Base-by-base conservation (phyloP, 2,888 invertebrate genomes). In the Amphipoea lucens region DNA sequence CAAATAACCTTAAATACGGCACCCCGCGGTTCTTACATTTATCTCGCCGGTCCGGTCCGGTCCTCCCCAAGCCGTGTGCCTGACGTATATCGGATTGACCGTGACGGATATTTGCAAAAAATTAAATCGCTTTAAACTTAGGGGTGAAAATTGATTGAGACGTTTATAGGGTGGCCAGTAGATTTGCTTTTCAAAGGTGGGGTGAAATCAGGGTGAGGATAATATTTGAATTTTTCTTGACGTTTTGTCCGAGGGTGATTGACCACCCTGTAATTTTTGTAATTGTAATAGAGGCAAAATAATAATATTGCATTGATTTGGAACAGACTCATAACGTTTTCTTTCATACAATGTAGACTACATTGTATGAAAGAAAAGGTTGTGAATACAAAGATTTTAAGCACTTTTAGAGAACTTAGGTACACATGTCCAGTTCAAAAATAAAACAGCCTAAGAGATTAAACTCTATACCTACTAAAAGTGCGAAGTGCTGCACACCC, bases 101-200 rank as follows among this genome's bases (percentile, higher is more conserved):
- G 87, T 68, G 66, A 85, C 66, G 86, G 79, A 81, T 79, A 85
- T 83, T 85, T 85, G 82, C 75, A 74, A 83, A 85, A 88, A 80
- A 90, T 81, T 81, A 84, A 89, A 89, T 81, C 62, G 67, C 29
- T 87, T 81, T 84, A 81, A 87, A 89, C 67, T 79, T 67, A 75
- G 78, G 83, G 88, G 77, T 73, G 81, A 40, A 83, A 87, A 90
- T 90, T 90, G 85, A 82, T 85, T 74, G 78, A 84, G 89, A 89
- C 86, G 74, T 89, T 86, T 86, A 88, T 89, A 20, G 88, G 82
- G 85, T 48, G 82, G 66, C 68, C 73, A 60, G 75, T 65, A 66
- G 62, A 79, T 73, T 69, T 73, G 14, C 4, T 79, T 60, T 80
- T 11, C 14, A 42, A 42, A 67, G 63, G 57, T 42, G 63, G 70